Evolutionary conservation across 2,797 vertebrate species (phyloP).

Genomic region (Holocentrus rufus): DNA sequence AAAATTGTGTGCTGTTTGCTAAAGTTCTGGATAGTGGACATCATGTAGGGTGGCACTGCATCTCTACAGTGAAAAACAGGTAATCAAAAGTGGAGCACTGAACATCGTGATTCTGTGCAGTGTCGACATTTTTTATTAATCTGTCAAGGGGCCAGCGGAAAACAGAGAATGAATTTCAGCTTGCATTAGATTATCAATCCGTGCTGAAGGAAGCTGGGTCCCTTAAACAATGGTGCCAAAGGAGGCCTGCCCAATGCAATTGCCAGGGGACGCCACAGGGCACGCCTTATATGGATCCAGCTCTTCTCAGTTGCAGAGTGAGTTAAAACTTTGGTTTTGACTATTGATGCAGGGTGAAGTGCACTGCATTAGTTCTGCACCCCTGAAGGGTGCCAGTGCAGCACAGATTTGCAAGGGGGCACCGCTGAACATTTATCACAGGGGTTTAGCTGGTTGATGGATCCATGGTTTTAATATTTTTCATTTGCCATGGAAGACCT

Average conservation of each 20-base stretch:
- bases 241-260: background rate
- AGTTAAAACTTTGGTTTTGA: background rate
- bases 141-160: background rate
- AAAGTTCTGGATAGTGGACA: no score
- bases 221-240: background rate
- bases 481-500: constrained; percentile 45
- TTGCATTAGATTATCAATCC: no score
- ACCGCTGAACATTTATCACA: constrained; percentile 54
- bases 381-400: constrained; percentile 14
- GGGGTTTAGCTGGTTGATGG: constrained; percentile 45
- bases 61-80: no score
- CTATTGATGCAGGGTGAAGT: constrained; percentile 15
- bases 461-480: constrained; percentile 50
- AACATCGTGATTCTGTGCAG: background rate
- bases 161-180: background rate
- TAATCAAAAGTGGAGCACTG: background rate
- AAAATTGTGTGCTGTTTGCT: no score
- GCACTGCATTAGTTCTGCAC: constrained; percentile 12
- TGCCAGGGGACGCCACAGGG: background rate
- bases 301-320: background rate
- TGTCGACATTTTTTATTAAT: background rate
- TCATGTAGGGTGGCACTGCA: no score
- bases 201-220: background rate
- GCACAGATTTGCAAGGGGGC: constrained; percentile 35
- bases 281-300: background rate